Evolutionary conservation across 2,888 invertebrate species (phyloP).

Genomic region (Sericinus montela): DNA sequence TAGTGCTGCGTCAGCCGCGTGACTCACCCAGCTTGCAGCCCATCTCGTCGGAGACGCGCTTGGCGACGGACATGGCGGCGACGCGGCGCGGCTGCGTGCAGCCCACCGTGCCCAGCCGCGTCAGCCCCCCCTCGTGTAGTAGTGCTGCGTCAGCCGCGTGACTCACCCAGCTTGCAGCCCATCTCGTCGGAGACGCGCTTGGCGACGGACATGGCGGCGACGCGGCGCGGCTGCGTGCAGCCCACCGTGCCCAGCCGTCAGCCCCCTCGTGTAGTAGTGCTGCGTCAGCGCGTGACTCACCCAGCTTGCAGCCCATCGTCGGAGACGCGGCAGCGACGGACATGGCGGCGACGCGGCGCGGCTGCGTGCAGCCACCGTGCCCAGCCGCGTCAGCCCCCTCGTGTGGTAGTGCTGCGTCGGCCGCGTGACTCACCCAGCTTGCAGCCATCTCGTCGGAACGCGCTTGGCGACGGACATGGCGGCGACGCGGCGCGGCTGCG

Average conservation of each 20-base stretch:
- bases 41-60: constrained; percentile 98
- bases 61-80: constrained; percentile 99
- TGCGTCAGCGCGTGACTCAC: constrained; percentile 99
- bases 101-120: constrained; percentile 94
- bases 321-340: too few species aligned
- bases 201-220: constrained; percentile 99
- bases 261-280: constrained; percentile 98
- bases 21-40: constrained; percentile 91
- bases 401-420: too few species aligned
- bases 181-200: constrained; percentile 98
- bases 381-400: too few species aligned
- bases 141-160: constrained; percentile 99
- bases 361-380: too few species aligned
- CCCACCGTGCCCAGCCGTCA: constrained; percentile 96
- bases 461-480: constrained; percentile 99
- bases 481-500: constrained; percentile 96
- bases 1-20: too few species aligned
- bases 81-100: constrained; percentile 97
- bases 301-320: constrained; percentile 97
- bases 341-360: too few species aligned
- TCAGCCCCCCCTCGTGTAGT: constrained; percentile 98
- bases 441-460: constrained; percentile 98
- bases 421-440: too few species aligned
- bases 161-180: constrained; percentile 99
- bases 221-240: constrained; percentile 96